Evolutionary conservation across 2,888 invertebrate species (phyloP).

Genomic region (Erpobdella octoculata): DNA sequence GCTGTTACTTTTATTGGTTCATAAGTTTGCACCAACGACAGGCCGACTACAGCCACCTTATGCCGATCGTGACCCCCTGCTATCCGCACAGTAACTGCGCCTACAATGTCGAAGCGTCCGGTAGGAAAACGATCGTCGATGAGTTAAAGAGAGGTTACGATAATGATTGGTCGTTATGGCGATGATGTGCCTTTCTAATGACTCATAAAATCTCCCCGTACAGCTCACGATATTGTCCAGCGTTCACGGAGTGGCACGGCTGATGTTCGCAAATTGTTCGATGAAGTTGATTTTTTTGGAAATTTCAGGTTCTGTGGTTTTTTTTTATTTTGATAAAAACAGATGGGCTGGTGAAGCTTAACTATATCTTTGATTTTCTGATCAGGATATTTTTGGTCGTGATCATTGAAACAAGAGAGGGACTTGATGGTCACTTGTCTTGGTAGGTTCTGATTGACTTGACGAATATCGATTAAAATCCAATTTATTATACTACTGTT

Average conservation of each 20-base stretch:
- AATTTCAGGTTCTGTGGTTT: background rate
- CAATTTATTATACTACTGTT: too few relatives aligned
- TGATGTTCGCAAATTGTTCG: background rate
- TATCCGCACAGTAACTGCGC: constrained; percentile 7
- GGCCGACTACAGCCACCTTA: background rate
- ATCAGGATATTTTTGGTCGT: constrained; percentile 1
- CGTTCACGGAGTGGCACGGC: too few relatives aligned
- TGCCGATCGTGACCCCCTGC: background rate
- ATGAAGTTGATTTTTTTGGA: background rate
- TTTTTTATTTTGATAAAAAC: background rate
- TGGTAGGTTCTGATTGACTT: background rate
- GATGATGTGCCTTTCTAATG: too few relatives aligned
- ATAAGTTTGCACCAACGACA: background rate
- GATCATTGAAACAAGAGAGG: background rate
- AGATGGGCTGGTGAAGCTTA: too few relatives aligned
- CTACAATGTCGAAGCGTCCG: background rate
- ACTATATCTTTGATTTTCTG: background rate
- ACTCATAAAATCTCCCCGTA: too few relatives aligned
- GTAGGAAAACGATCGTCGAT: background rate
- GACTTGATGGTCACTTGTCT: background rate
- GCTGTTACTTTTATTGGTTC: too few relatives aligned
- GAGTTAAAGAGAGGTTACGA: background rate
- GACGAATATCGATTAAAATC: too few relatives aligned
- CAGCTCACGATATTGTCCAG: too few relatives aligned
- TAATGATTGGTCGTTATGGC: too few relatives aligned